Evolutionary conservation across 92 coral and sea anemone species (phyloP).

Genomic region (Chrysogorgia sp.): DNA sequence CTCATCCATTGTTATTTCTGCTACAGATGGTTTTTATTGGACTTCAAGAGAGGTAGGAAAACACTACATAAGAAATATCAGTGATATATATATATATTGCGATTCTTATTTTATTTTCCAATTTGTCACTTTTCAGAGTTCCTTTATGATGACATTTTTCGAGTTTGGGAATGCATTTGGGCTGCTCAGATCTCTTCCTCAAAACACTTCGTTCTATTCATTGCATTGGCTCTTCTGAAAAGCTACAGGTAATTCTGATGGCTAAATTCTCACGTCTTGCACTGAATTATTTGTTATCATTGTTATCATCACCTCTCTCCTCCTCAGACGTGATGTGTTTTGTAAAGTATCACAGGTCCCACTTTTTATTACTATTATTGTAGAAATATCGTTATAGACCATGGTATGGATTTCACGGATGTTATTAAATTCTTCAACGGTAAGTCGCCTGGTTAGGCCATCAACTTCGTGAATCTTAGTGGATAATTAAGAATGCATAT

Average conservation of each 20-base stretch:
- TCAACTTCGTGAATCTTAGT: too few relatives aligned
- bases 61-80: background rate
- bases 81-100: too few relatives aligned
- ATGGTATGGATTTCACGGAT: conserved; percentile 98
- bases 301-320: too few relatives aligned
- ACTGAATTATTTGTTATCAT: background rate
- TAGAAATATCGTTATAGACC: conserved; percentile 92
- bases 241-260: conserved; percentile 83
- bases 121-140: conserved; percentile 84
- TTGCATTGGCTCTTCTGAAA: conserved; percentile 91
- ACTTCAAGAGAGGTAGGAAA: conserved; percentile 95
- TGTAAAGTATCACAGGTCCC: background rate
- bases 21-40: conserved; percentile 98
- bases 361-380: background rate
- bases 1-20: conserved; percentile 96
- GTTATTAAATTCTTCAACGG: conserved; percentile 98
- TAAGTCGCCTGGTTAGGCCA: too few relatives aligned
- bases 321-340: background rate
- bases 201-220: conserved; percentile 95
- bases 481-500: too few relatives aligned
- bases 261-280: background rate
- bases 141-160: conserved; percentile 85
- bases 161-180: conserved; percentile 99
- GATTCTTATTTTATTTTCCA: too few relatives aligned
- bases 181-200: conserved; percentile 87